Conservation (phyloP, 1,140 invertebrate genomes). For the Ceratina calcarata region DNA sequence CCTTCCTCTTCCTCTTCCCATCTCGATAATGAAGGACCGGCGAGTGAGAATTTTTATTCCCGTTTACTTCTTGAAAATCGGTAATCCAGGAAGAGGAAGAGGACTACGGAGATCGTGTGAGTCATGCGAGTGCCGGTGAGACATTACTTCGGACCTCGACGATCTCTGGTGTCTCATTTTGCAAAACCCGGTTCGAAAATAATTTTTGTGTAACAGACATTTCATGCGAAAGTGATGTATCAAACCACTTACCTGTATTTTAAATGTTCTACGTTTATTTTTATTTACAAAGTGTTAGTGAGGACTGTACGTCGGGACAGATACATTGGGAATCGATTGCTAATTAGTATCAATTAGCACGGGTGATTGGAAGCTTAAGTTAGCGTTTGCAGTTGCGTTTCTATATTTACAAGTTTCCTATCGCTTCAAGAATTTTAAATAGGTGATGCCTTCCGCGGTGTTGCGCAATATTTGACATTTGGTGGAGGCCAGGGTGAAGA, state of each 20-base stretch:
- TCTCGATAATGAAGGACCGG: constrained; percentile 10
- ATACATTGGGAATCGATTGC: too few relatives aligned
- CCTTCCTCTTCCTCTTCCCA: constrained; percentile 4
- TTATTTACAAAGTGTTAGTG: too few relatives aligned
- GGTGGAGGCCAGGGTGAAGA: neutral
- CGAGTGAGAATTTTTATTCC: neutral
- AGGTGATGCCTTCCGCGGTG: constrained; percentile 6
- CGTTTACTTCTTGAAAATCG: constrained; percentile 2
- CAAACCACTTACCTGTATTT: too few relatives aligned
- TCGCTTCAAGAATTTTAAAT: neutral
- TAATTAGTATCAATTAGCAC: constrained; percentile 20
- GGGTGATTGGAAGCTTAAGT: neutral
- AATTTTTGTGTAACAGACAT: too few relatives aligned
- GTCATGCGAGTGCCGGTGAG: too few relatives aligned
- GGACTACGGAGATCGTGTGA: neutral
- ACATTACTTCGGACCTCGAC: too few relatives aligned
- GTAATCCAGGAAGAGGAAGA: neutral
- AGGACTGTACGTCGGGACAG: too few relatives aligned
- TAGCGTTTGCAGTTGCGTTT: neutral
- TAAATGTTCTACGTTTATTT: too few relatives aligned
- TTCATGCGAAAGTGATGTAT: too few relatives aligned
- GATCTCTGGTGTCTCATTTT: too few relatives aligned
- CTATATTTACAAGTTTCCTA: neutral
- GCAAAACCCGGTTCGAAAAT: too few relatives aligned
- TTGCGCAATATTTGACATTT: neutral